These are phyloP conservation scores for Ascidia mentula DNA, from an alignment of 23 tunicate species.

Conservation along the genomic window DNA sequence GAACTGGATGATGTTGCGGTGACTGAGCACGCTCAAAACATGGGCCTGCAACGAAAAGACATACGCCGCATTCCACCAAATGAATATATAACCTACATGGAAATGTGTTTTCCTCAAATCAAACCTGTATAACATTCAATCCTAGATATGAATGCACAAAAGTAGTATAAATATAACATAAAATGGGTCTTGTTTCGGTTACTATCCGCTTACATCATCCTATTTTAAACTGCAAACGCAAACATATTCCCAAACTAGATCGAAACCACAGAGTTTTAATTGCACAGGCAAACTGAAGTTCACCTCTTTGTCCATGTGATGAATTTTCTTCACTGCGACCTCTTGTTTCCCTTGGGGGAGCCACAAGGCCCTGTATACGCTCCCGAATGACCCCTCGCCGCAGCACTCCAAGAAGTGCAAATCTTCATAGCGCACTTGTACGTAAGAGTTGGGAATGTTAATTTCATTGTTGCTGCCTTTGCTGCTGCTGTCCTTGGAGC, in stretches of 20 bases:
- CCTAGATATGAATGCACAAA: too few species aligned
- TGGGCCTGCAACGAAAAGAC: constrained; percentile 48
- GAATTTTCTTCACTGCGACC: constrained; percentile 81
- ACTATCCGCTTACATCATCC: too few species aligned
- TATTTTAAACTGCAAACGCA: too few species aligned
- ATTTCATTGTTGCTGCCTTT: neutral
- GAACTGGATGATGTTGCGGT: constrained; percentile 83
- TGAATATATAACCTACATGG: too few species aligned
- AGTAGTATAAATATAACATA: too few species aligned
- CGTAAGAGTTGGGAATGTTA: constrained; percentile 48
- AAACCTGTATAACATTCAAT: too few species aligned
- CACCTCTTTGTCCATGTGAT: constrained; percentile 81
- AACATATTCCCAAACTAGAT: too few species aligned
- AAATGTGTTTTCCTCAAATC: too few species aligned
- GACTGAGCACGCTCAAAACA: constrained; percentile 73
- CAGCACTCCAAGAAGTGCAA: constrained; percentile 70
- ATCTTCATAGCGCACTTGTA: constrained; percentile 44
- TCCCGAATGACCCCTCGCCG: constrained; percentile 83
- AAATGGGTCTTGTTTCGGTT: too few species aligned
- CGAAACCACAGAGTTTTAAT: too few species aligned
- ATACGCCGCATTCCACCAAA: too few species aligned
- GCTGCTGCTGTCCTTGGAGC: neutral
- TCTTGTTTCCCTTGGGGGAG: constrained; percentile 48
- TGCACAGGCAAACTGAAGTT: too few species aligned
- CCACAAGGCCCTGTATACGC: constrained; percentile 80